These are phyloP conservation scores for Crocuta crocuta DNA, from an alignment of 2,113 vertebrate species.

Conservation along the genomic window DNA sequence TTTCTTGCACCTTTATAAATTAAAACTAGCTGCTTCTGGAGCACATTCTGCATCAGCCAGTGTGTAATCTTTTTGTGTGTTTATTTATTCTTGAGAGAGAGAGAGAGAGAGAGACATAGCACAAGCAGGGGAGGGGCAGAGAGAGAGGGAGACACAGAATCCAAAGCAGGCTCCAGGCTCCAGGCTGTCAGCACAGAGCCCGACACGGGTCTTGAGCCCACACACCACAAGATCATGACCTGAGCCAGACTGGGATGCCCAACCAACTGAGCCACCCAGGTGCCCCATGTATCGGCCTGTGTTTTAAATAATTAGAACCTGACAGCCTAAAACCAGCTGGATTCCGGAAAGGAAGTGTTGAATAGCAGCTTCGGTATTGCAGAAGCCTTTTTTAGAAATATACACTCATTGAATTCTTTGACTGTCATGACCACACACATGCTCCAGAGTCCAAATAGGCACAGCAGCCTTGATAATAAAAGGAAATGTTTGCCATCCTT, in stretches of 20 bases:
- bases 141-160: too few relatives aligned
- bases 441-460: conserved; percentile 53
- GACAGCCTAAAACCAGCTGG: conserved; percentile 55
- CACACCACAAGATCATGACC: too few relatives aligned
- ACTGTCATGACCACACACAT: conserved; percentile 31
- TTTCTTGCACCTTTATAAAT: conserved; percentile 48
- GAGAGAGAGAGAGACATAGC: too few relatives aligned
- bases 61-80: neutral
- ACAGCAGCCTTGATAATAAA: neutral
- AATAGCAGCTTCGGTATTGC: conserved; percentile 46
- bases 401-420: neutral
- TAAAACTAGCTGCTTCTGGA: conserved; percentile 60
- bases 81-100: too few relatives aligned
- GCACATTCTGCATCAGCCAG: conserved; percentile 58
- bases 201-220: too few relatives aligned
- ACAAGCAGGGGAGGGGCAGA: too few relatives aligned
- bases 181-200: too few relatives aligned
- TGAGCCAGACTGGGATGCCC: too few relatives aligned
- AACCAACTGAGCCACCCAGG: too few relatives aligned
- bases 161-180: too few relatives aligned
- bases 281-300: conserved; percentile 1
- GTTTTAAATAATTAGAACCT: conserved; percentile 68
- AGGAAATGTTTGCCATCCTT: conserved; percentile 45
- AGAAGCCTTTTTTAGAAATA: conserved; percentile 67
- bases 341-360: conserved; percentile 54